Base-by-base conservation (phyloP, 1,140 invertebrate genomes). In the Pemphigus obesinymphae region DNA sequence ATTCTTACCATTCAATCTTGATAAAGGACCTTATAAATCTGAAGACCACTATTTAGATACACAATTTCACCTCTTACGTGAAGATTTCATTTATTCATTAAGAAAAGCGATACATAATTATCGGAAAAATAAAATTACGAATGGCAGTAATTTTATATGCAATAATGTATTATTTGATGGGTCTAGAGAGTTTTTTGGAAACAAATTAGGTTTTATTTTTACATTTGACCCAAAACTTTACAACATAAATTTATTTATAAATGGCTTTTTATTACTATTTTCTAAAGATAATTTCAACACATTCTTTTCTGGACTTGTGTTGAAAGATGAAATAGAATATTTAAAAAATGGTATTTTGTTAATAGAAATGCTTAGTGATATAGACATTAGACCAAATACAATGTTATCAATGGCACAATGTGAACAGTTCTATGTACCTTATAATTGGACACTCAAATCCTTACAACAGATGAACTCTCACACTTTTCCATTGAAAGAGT, bases 361-460 rank as follows among this genome's bases (percentile, higher is more conserved):
- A 31, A 63, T 83, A 29, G 76, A 82, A 50, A 45, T 83, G 31
- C 29, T 82, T 82, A 43, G 85, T 84, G 84, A 87, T 78, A 48
- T 87, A 20, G 82, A 86, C 40, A 48, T 87, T 13, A 85, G 87
- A 73, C 85, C 88, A 61, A 75, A 63, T 11, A 80, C 76, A 20
- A 73, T 85, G 11, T 90, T 89, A 82, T 85, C 89, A 7, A 90
- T 93, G 91, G 88, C 92, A 43, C 90, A 92, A 85, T 90, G 89
- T 53, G 89, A 90, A 82, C 89, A 91, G 11, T 93, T 91, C 84
- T 92, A 91, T 85, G 91, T 92, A 84, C 90, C 92, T 0, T 93
- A 93, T 84, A 87, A 89, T 66, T 90, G 90, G 63, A 89, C 92
- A 0, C 86, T 92, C n/a, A 89, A 88, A 80, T 90, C 89, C 20